Evolutionary conservation across 1,140 invertebrate species (phyloP).

Genomic region (Drosophila pallidifrons): DNA sequence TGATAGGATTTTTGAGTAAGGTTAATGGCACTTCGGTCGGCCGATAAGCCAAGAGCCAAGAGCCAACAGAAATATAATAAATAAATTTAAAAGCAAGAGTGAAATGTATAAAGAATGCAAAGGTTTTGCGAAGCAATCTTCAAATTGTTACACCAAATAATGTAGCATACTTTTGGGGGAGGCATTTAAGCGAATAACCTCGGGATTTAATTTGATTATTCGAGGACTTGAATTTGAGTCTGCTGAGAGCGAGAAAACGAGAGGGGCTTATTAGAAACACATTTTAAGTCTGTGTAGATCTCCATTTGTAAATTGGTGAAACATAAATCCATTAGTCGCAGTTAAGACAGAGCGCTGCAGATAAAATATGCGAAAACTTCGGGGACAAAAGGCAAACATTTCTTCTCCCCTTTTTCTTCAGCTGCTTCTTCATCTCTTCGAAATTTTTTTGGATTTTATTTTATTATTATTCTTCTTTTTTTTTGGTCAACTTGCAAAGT

Average conservation of each 20-base stretch:
- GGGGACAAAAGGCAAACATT: slow-evolving; percentile 33
- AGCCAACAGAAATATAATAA: not conserved
- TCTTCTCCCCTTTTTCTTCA: not conserved
- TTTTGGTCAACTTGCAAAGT: slow-evolving; percentile 69
- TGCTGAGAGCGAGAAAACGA: not conserved
- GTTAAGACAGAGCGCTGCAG: slow-evolving; percentile 20
- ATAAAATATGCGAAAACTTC: slow-evolving; percentile 74
- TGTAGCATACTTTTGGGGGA: slow-evolving; percentile 31
- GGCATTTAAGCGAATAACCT: slow-evolving; percentile 17
- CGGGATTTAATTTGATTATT: slow-evolving; percentile 51
- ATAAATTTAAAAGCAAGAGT: not conserved
- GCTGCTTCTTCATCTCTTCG: not conserved
- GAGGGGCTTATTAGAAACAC: slow-evolving; percentile 52
- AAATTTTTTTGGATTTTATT: not conserved
- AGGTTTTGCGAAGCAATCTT: slow-evolving; percentile 17
- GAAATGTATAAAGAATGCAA: slow-evolving; percentile 5
- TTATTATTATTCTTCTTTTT: slow-evolving; percentile 20
- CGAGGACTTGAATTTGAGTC: slow-evolving; percentile 7
- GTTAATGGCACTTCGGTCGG: slow-evolving; percentile 44
- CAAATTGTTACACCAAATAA: slow-evolving; percentile 34
- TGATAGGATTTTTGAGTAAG: slow-evolving; percentile 55
- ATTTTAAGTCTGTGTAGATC: slow-evolving; percentile 50
- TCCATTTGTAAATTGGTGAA: slow-evolving; percentile 55
- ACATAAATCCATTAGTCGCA: slow-evolving; percentile 67
- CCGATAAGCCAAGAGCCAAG: slow-evolving; percentile 6